Evolutionary conservation across 1,140 invertebrate genomes (phyloP), one percentile per base, ranked within the genome.

Genomic region (Zophobas atratus): DNA sequence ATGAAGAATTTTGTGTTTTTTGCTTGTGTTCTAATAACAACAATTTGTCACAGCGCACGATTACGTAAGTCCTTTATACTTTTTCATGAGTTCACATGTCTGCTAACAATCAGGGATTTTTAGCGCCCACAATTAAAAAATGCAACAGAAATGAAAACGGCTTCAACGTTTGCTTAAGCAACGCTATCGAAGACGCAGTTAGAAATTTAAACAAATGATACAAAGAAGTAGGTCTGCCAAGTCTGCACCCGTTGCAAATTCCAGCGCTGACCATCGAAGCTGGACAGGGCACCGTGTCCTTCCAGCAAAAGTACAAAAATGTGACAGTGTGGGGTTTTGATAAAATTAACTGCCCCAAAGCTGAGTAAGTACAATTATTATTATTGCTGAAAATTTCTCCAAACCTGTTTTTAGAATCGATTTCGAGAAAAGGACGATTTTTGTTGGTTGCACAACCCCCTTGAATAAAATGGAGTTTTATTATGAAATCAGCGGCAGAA

Each of bases 301-400:
- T 55, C 32, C n/a, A 55, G 6, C 53, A 55, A 34, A 55, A 55
- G 6, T 55, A 55, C 53, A 34, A 55, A 34, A 55, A 55, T 33
- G 32, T 55, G 32, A 55, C 6, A 55, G 6, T 55, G 8, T 33
- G 2, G 1, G 53, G 53, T 35, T 55, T 55, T 32, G 35, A 20
- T 1, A 8, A 55, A 55, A 55, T 34, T 1, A 33, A 8, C 2
- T 55, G 53, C 32, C 32, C 33, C 0, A 55, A 55, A 55, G 33
- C 35, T 55, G 53, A 33, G 53, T 55, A 55, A 55, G 53, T 55
- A 20, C 20, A 20, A 20, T 20, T 20, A 20, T 20, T 20, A 20
- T 20, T 20, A 20, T 20, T 20, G 20, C 20, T 53, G 4, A 33
- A 55, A 51, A 4, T 51, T n/a, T 1, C 8, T 20, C 2, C 8